Conservation (phyloP, 2,797 vertebrate species). For the Cirrhinus mrigala region DNA sequence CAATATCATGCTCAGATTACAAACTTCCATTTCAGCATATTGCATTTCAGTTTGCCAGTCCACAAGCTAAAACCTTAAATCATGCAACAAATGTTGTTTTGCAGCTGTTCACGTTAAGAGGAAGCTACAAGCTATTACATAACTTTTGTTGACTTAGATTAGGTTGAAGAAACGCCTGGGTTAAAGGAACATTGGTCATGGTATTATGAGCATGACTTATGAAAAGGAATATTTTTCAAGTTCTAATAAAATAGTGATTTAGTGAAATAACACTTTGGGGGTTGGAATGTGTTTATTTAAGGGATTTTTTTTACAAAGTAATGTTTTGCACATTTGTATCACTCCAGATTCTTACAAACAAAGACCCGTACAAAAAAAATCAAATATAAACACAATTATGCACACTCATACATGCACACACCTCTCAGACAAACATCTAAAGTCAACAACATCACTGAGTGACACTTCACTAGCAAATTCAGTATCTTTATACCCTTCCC, state of each 20-base stretch:
- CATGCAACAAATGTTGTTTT: not conserved
- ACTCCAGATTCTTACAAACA: constrained; percentile 31
- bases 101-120: not conserved
- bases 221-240: not conserved
- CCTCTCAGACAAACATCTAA: constrained; percentile 47
- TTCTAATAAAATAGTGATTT: not conserved
- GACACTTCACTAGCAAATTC: constrained; percentile 36
- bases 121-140: not conserved
- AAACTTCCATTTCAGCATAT: not conserved
- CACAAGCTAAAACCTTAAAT: not conserved
- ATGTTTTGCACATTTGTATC: constrained; percentile 44
- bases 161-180: too few relatives aligned
- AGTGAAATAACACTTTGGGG: constrained; percentile 20
- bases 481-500: constrained; percentile 52
- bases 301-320: constrained; percentile 49
- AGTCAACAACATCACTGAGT: constrained; percentile 36
- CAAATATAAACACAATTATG: constrained; percentile 34
- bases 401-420: constrained; percentile 48
- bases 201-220: not conserved
- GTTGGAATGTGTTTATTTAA: constrained; percentile 62
- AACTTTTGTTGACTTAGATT: not conserved
- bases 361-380: constrained; percentile 34
- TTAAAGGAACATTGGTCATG: not conserved
- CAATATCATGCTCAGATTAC: not conserved
- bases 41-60: not conserved